These are phyloP conservation scores for Cryptophagus acutangulus DNA, from an alignment of 2,888 invertebrate genomes.

Conservation along the genomic window DNA sequence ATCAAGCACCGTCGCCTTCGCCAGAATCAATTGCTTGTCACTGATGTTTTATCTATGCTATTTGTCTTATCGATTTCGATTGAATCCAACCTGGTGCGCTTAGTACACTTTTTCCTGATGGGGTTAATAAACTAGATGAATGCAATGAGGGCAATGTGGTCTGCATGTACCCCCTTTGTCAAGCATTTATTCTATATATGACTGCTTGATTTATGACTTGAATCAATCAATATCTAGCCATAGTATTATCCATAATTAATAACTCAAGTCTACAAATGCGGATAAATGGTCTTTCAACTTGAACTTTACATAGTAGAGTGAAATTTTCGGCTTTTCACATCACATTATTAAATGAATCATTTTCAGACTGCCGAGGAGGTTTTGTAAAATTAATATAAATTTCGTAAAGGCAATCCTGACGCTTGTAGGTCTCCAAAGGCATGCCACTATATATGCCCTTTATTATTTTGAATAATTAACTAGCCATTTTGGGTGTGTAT, in stretches of 20 bases:
- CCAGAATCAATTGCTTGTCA: conserved; percentile 9
- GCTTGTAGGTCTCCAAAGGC: too few species aligned
- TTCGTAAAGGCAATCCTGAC: too few species aligned
- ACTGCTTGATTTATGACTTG: not conserved
- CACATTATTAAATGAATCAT: not conserved
- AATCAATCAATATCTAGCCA: too few species aligned
- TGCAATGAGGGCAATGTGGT: conserved; percentile 10
- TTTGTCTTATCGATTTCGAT: conserved; percentile 12
- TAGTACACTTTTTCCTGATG: too few species aligned
- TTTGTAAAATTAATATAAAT: too few species aligned
- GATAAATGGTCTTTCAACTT: too few species aligned
- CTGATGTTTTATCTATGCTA: conserved; percentile 4
- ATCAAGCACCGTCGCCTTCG: conserved; percentile 6
- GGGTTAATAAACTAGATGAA: conserved; percentile 14
- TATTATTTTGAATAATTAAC: conserved; percentile 8
- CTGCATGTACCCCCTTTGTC: not conserved
- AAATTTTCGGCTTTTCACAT: not conserved
- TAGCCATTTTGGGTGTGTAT: conserved; percentile 1
- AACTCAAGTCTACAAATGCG: too few species aligned
- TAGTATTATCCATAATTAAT: too few species aligned
- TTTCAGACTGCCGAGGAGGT: too few species aligned
- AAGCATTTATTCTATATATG: not conserved
- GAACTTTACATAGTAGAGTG: not conserved
- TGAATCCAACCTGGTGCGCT: conserved; percentile 1
- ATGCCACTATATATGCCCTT: too few species aligned